Conservation (phyloP, 1,140 invertebrate genomes). For the Brachionus manjavacas region DNA sequence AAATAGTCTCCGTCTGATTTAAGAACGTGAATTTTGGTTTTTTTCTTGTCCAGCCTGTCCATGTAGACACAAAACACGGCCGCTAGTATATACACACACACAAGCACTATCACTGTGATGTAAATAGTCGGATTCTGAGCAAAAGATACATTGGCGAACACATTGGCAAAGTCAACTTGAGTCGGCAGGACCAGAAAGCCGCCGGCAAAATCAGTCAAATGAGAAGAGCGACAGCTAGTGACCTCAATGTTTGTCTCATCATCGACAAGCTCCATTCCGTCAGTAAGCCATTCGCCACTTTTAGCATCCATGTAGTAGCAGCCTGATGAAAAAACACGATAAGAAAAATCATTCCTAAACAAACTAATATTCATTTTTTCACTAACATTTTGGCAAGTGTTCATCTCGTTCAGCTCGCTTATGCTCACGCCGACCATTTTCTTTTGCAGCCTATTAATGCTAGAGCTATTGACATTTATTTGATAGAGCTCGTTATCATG, state of each 20-base stretch:
- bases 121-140: constrained; percentile 62
- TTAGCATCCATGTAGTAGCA: not conserved
- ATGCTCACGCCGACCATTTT: not conserved
- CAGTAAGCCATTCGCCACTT: not conserved
- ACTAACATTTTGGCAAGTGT: not conserved
- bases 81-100: constrained; percentile 56
- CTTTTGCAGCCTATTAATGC: not conserved
- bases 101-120: constrained; percentile 59
- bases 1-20: constrained; percentile 60
- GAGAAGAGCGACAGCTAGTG: constrained; percentile 51
- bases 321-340: not conserved
- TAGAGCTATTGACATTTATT: not conserved
- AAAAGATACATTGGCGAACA: constrained; percentile 59
- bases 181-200: constrained; percentile 56
- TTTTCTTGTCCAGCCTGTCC: constrained; percentile 43
- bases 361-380: not conserved
- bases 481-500: not conserved
- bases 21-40: constrained; percentile 52
- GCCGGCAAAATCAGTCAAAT: constrained; percentile 56
- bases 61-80: constrained; percentile 58
- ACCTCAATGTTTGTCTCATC: constrained; percentile 43
- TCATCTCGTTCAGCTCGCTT: not conserved
- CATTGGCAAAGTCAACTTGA: constrained; percentile 56
- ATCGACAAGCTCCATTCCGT: constrained; percentile 11
- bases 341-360: not conserved